Conservation (phyloP, 1,140 invertebrate species). For the Callitettix versicolor region DNA sequence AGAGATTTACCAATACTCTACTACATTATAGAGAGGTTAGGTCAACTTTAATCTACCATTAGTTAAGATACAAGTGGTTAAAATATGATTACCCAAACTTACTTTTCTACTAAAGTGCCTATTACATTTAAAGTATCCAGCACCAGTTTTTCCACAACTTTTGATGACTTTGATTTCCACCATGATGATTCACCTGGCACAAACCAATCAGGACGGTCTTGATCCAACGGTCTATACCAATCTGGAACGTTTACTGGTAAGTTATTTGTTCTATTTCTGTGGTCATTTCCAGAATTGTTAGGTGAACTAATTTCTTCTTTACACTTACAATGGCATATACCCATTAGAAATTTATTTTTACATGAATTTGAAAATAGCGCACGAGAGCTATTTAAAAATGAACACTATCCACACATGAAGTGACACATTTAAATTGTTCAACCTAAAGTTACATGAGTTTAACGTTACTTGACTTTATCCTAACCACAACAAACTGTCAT, state of each 20-base stretch:
- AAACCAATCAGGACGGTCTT: slow-evolving; percentile 34
- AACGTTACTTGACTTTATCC: too few species aligned
- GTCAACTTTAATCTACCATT: too few species aligned
- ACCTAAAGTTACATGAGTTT: too few species aligned
- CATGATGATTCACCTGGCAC: slow-evolving; percentile 29
- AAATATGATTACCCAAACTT: too few species aligned
- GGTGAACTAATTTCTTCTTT: slow-evolving; percentile 6
- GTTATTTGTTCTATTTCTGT: not conserved
- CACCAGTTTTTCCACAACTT: slow-evolving; percentile 57
- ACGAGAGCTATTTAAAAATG: too few species aligned
- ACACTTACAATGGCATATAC: slow-evolving; percentile 23
- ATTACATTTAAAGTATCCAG: slow-evolving; percentile 69
- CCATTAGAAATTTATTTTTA: slow-evolving; percentile 17
- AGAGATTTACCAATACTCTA: too few species aligned
- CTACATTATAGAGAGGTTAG: too few species aligned
- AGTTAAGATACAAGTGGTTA: too few species aligned
- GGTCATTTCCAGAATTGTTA: slow-evolving; percentile 3
- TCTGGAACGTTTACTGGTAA: not conserved
- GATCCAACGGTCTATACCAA: slow-evolving; percentile 24
- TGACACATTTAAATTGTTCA: too few species aligned
- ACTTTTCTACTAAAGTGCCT: slow-evolving; percentile 75
- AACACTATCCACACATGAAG: too few species aligned
- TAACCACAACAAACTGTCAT: too few species aligned
- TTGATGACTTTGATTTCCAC: slow-evolving; percentile 30
- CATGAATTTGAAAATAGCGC: too few species aligned